Percentiles rank a stretch among this genome's conserved stretches.
Conservation (phyloP, 2,113 vertebrate genomes). For the Nycticorax nycticorax region DNA sequence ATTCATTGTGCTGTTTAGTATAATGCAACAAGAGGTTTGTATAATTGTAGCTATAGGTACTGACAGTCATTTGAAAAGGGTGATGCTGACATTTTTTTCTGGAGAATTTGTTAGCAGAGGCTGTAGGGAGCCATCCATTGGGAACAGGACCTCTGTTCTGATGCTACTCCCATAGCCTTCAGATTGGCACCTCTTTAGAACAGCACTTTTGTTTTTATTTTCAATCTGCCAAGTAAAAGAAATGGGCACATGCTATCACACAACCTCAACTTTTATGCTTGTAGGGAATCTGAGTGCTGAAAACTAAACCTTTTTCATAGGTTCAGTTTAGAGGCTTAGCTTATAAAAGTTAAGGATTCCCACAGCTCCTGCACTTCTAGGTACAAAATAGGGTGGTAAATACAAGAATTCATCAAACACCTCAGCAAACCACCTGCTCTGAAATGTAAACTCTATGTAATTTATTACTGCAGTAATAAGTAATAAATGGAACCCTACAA, state of each 20-base stretch:
- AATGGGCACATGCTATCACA: neutral
- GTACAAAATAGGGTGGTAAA: neutral
- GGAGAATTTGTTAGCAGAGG: neutral
- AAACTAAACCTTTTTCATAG: neutral
- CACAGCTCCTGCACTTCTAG: neutral
- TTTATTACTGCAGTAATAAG: neutral
- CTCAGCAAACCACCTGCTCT: neutral
- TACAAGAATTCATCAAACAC: neutral
- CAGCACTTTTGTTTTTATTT: neutral
- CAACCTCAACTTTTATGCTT: neutral
- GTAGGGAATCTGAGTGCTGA: neutral
- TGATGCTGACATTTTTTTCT: neutral
- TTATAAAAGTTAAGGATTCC: neutral
- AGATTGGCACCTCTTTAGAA: neutral
- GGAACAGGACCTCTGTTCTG: neutral
- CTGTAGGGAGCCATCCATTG: neutral
- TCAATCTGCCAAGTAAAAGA: neutral
- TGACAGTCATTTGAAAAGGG: neutral
- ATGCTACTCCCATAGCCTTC: neutral
- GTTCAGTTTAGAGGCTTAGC: neutral
- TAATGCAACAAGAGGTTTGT: neutral
- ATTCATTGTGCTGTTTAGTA: neutral
- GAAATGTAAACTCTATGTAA: neutral
- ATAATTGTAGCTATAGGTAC: neutral
- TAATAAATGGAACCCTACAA: neutral